phyloP scores from a whole-genome alignment of 2,888 invertebrate species.

The Drosophila siamana region DNA sequence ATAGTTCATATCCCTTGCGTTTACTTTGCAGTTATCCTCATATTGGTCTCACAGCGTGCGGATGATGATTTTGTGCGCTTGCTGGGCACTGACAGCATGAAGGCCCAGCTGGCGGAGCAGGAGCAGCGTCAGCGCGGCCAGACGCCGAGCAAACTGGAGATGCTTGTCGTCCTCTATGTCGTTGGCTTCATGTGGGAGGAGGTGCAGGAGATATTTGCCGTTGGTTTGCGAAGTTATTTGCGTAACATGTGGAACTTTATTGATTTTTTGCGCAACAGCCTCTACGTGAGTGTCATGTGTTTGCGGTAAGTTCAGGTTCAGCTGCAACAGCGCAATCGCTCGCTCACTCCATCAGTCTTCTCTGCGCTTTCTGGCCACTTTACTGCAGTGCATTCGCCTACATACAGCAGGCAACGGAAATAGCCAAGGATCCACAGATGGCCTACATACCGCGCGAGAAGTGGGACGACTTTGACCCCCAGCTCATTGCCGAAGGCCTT shows the following conservation, averaged over 20 bases:
- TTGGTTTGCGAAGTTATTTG: constrained; percentile 94
- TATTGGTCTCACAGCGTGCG: constrained; percentile 96
- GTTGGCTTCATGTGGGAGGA: constrained; percentile 96
- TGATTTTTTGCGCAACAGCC: constrained; percentile 95
- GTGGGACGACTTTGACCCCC: constrained; percentile 97
- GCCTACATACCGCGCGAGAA: constrained; percentile 92
- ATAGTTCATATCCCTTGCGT: constrained; percentile 1
- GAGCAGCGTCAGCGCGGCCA: constrained; percentile 92
- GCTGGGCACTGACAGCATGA: constrained; percentile 90
- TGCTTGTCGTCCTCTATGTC: constrained; percentile 93
- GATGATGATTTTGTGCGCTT: constrained; percentile 91
- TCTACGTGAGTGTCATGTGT: constrained; percentile 91
- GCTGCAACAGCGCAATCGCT: not conserved
- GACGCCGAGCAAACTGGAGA: constrained; percentile 93
- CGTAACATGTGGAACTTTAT: constrained; percentile 98
- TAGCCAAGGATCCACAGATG: constrained; percentile 88
- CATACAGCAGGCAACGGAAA: constrained; percentile 90
- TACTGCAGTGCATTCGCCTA: constrained; percentile 89
- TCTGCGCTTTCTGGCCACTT: too few relatives aligned
- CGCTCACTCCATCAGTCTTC: too few relatives aligned
- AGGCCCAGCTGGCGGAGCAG: constrained; percentile 87
- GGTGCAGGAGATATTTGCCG: constrained; percentile 94
- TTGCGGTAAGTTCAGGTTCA: constrained; percentile 85
- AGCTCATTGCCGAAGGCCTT: constrained; percentile 95
- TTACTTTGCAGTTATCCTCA: constrained; percentile 90